Evolutionary conservation across 2,888 invertebrate species (phyloP).

Genomic region (Neoaliturus tenellus): DNA sequence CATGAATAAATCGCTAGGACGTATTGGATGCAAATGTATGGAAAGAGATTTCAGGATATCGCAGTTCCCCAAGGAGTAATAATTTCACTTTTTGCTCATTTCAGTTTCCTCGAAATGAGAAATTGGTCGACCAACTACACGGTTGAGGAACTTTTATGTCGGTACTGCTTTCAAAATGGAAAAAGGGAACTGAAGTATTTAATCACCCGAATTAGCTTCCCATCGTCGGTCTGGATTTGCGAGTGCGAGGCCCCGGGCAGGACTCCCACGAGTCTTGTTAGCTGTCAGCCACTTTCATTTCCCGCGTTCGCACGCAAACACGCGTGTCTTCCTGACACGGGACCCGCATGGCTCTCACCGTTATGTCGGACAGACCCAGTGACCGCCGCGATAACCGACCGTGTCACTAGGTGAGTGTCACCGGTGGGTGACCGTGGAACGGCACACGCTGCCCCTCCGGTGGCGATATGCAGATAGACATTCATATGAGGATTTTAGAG

Average conservation of each 20-base stretch:
- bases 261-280: constrained; percentile 31
- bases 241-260: background rate
- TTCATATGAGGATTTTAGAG: too few relatives aligned
- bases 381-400: constrained; percentile 4
- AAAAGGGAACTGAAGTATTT: background rate
- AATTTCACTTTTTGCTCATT: background rate
- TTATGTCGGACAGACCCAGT: constrained; percentile 9
- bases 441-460: too few relatives aligned
- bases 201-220: background rate
- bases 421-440: too few relatives aligned
- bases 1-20: background rate
- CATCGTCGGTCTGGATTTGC: constrained; percentile 7
- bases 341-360: background rate
- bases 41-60: background rate
- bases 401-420: constrained; percentile 37
- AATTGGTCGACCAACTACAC: background rate
- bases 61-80: background rate
- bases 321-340: background rate
- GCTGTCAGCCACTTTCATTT: constrained; percentile 35
- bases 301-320: constrained; percentile 29
- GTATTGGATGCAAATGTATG: background rate
- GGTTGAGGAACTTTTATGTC: background rate
- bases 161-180: background rate
- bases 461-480: too few relatives aligned
- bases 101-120: background rate